These are phyloP conservation scores for Thalassoma bifasciatum DNA, from an alignment of 2,113 vertebrate species.

Conservation along the genomic window DNA sequence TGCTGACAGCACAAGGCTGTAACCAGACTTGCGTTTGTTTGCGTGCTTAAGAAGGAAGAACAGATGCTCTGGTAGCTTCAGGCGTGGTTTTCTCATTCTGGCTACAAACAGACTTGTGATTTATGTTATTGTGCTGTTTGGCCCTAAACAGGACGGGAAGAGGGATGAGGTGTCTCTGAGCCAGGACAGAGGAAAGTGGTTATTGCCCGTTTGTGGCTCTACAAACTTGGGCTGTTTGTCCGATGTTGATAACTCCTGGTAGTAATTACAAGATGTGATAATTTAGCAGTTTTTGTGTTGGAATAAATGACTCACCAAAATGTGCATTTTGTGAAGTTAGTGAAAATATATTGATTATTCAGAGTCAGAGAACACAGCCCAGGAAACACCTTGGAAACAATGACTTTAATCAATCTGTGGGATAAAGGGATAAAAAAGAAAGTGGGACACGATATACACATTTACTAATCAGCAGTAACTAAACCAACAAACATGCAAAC, in stretches of 20 bases:
- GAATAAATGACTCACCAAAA: not conserved
- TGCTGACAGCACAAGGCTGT: slow-evolving; percentile 69
- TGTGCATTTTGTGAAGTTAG: not conserved
- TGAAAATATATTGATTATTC: not conserved
- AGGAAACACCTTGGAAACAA: no score
- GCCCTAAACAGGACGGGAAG: slow-evolving; percentile 50
- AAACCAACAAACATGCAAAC: no score
- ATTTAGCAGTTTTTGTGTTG: not conserved
- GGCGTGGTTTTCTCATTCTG: slow-evolving; percentile 78
- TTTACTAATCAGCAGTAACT: no score
- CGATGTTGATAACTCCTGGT: not conserved
- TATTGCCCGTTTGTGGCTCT: slow-evolving; percentile 34
- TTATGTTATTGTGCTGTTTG: slow-evolving; percentile 65
- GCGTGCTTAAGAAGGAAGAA: slow-evolving; percentile 48
- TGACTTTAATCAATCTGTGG: no score
- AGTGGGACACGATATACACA: no score
- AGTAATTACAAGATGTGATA: not conserved
- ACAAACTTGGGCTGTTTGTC: slow-evolving; percentile 14
- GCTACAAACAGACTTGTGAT: slow-evolving; percentile 54
- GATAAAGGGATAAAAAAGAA: no score
- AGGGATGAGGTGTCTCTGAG: slow-evolving; percentile 4
- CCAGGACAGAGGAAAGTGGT: not conserved
- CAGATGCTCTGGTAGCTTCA: slow-evolving; percentile 57
- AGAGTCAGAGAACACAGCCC: no score
- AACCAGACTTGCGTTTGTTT: slow-evolving; percentile 51